A percentile compares a stretch with the other conserved stretches of the same genome.
These are phyloP conservation scores for Drosophila seclusa DNA, from an alignment of 2,888 invertebrate genomes.

Conservation along the genomic window DNA sequence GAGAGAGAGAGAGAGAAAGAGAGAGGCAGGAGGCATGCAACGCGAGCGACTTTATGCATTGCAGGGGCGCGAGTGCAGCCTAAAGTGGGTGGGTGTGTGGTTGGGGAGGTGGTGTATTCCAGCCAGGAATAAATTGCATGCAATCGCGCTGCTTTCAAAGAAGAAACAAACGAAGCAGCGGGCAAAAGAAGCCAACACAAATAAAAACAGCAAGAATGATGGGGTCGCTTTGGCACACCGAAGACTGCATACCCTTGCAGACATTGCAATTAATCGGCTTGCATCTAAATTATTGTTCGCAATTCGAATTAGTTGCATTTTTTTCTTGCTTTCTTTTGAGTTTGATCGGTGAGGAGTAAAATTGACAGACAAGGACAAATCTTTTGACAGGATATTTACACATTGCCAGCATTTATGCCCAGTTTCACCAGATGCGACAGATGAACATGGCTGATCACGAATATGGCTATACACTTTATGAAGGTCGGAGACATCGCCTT, in stretches of 20 bases:
- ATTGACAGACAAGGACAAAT: neutral
- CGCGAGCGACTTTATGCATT: neutral
- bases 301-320: neutral
- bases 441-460: neutral
- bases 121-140: conserved; percentile 21
- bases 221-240: neutral
- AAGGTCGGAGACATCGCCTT: neutral
- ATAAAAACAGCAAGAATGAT: conserved; percentile 4
- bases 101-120: neutral
- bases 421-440: neutral
- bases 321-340: neutral
- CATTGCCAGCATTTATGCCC: neutral
- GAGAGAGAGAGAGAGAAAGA: no score
- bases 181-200: conserved; percentile 42
- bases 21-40: neutral
- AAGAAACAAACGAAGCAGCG: conserved; percentile 59
- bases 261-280: neutral
- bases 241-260: neutral
- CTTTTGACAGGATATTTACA: neutral
- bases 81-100: neutral
- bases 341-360: no score
- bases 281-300: neutral
- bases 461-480: neutral
- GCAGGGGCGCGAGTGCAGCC: conserved; percentile 34
- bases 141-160: conserved; percentile 47